These are phyloP conservation scores for Agyllia agylla DNA, from an alignment of 2,888 invertebrate genomes.

Conservation along the genomic window DNA sequence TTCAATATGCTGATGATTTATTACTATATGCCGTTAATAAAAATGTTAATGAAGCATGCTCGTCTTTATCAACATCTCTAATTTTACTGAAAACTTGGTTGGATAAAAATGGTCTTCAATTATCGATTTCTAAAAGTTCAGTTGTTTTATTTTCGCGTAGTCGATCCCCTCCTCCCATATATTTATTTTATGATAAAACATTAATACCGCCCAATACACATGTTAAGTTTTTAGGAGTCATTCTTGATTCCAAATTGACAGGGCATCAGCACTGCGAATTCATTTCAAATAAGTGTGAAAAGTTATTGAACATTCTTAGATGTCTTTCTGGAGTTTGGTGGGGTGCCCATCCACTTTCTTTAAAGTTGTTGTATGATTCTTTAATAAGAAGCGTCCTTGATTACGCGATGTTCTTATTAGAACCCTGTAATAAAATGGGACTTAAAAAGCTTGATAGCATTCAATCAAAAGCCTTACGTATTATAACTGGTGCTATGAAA, in stretches of 20 bases:
- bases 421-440: neutral
- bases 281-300: neutral
- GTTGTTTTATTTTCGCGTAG: neutral
- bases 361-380: neutral
- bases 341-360: neutral
- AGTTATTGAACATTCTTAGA: neutral
- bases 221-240: neutral
- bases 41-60: neutral
- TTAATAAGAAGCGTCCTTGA: neutral
- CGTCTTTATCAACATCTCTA: neutral
- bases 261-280: neutral
- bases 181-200: neutral
- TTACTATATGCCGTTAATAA: neutral
- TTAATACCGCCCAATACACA: neutral
- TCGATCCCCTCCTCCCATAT: neutral
- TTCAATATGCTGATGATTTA: neutral
- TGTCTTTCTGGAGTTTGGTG: neutral
- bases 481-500: neutral
- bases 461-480: neutral
- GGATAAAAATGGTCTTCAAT: neutral
- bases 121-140: neutral
- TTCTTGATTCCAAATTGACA: neutral
- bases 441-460: neutral
- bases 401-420: neutral
- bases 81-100: neutral